These are phyloP conservation scores for Etheostoma cragini DNA, from an alignment of 2,113 vertebrate species.

Conservation along the genomic window DNA sequence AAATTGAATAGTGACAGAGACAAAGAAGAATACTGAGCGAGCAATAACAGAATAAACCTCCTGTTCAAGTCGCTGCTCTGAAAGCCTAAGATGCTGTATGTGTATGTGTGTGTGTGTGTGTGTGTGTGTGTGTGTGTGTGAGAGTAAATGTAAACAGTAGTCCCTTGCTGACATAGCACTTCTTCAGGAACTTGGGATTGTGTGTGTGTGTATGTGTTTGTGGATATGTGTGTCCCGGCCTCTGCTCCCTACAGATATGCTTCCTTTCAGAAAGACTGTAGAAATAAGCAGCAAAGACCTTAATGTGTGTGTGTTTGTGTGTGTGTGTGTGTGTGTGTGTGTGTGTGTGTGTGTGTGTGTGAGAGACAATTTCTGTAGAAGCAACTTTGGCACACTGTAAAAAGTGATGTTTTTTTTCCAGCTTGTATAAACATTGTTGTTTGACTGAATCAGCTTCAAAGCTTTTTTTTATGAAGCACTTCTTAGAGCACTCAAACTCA, in stretches of 20 bases:
- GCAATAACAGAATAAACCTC: constrained; percentile 5
- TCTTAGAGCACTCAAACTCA: constrained; percentile 10
- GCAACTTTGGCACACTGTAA: constrained; percentile 6
- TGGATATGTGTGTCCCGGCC: constrained; percentile 9
- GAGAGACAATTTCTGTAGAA: background rate
- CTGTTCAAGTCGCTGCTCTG: constrained; percentile 6
- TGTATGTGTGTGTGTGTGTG: constrained; percentile 29
- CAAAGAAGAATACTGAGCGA: constrained; percentile 4
- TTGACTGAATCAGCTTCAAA: background rate
- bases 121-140: background rate
- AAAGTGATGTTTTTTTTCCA: constrained; percentile 20
- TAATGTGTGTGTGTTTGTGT: background rate
- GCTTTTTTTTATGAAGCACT: constrained; percentile 1
- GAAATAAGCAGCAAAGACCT: constrained; percentile 49
- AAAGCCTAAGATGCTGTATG: constrained; percentile 39
- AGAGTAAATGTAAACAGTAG: constrained; percentile 48
- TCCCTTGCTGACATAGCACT: constrained; percentile 59
- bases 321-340: constrained; percentile 14
- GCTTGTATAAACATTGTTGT: background rate
- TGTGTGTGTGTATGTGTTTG: constrained; percentile 37
- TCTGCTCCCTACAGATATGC: constrained; percentile 67
- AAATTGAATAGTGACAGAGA: constrained; percentile 24
- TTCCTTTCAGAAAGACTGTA: constrained; percentile 55
- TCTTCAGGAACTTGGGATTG: constrained; percentile 64
- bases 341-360: constrained; percentile 9